These are phyloP conservation scores for Portunus trituberculatus DNA, from an alignment of 1,140 invertebrate genomes.

Conservation along the genomic window DNA sequence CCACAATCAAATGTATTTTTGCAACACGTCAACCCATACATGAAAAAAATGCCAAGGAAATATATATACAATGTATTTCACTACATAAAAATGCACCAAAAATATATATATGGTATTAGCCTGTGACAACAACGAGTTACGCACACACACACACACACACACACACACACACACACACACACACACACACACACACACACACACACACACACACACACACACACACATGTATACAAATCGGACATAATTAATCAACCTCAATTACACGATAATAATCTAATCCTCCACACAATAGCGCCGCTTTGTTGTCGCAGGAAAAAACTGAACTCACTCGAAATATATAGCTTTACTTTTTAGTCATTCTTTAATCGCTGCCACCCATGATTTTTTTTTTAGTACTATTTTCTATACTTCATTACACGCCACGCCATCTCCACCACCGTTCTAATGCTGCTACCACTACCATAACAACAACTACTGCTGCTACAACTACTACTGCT, in stretches of 20 bases:
- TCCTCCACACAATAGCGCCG: not conserved
- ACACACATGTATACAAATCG: not conserved
- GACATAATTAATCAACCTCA: not conserved
- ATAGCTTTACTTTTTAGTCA: not conserved
- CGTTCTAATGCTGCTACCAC: not conserved
- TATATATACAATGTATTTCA: too few relatives aligned
- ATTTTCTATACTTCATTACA: not conserved
- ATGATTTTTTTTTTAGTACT: not conserved
- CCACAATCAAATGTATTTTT: not conserved
- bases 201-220: conserved; percentile 51
- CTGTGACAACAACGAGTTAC: not conserved
- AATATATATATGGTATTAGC: not conserved
- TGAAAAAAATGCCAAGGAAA: too few relatives aligned
- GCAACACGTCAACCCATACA: too few relatives aligned
- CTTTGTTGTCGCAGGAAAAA: not conserved
- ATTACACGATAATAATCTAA: not conserved
- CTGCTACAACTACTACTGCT: not conserved
- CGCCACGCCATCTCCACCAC: not conserved
- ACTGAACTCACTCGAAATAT: not conserved
- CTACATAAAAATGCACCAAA: not conserved
- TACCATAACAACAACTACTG: not conserved
- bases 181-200: conserved; percentile 34
- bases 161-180: not conserved
- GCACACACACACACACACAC: conserved; percentile 1
- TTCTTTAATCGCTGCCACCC: not conserved